Evolutionary conservation across 2,797 vertebrate species (phyloP).

Genomic region (Vespertilio murinus): DNA sequence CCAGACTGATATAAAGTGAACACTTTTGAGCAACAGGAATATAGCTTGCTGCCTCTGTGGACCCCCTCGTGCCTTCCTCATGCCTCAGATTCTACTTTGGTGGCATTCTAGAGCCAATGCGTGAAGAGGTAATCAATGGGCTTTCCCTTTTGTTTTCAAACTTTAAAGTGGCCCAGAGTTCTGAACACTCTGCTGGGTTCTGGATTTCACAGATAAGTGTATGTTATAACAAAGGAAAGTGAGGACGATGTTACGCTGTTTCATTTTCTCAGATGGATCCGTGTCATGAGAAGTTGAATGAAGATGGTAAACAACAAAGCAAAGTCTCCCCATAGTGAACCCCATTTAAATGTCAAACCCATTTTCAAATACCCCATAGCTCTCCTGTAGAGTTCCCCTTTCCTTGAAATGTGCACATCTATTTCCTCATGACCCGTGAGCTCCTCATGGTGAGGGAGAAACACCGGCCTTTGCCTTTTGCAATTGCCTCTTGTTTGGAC

Average conservation of each 20-base stretch:
- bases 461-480: neutral
- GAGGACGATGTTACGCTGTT: neutral
- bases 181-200: neutral
- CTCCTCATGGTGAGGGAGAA: neutral
- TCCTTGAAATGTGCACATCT: neutral
- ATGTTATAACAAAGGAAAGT: neutral
- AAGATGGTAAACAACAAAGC: neutral
- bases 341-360: rapidly evolving
- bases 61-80: neutral
- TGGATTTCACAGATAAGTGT: neutral
- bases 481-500: neutral
- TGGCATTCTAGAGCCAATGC: rapidly evolving
- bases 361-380: neutral
- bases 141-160: neutral
- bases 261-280: neutral
- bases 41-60: neutral
- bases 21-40: neutral
- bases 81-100: neutral
- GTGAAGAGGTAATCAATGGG: neutral
- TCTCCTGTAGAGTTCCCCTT: rapidly evolving
- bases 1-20: no score
- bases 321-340: rapidly evolving
- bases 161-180: neutral
- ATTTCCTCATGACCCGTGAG: rapidly evolving
- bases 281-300: neutral